Evolutionary conservation across 37 sponge, comb jelly and placozoan genomes (phyloP), one percentile per base, ranked within the genome.

Genomic region (Dysidea cf. avara): DNA sequence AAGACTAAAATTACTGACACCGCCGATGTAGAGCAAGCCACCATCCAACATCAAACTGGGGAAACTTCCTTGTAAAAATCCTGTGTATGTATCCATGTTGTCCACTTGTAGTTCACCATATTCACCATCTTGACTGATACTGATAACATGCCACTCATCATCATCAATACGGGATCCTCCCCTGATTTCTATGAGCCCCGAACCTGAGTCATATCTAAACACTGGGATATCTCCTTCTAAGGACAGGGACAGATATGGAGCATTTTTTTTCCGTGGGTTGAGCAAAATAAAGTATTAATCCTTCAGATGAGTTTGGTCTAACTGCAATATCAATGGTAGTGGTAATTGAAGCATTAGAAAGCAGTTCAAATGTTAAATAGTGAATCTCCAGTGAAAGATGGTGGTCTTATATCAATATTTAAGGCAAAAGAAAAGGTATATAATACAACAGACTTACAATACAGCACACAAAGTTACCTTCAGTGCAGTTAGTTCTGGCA

Each of bases 21-120:
- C 86, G 18, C 86, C 86, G 1, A 84, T 31, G 34, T 39, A 79
- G 7, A n/a, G n/a, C n/a, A n/a, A n/a, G n/a, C n/a, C n/a, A n/a
- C n/a, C n/a, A n/a, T n/a, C n/a, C n/a, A n/a, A n/a, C n/a, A n/a
- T n/a, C n/a, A n/a, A n/a, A n/a, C n/a, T n/a, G n/a, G n/a, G n/a
- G n/a, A n/a, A n/a, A n/a, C n/a, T n/a, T n/a, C n/a, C n/a, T n/a
- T n/a, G n/a, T n/a, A n/a, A n/a, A n/a, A n/a, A n/a, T n/a, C n/a
- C n/a, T n/a, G n/a, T n/a, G n/a, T n/a, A n/a, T n/a, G n/a, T n/a
- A n/a, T 36, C 6, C 14, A 26, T 17, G 2, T 56, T 69, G 36
- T 83, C 77, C 30, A 83, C 56, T n/a, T 20, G 16, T 0, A 69
- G 64, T 0, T 35, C 22, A 14, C 56, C 59, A 25, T 24, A 22